Evolutionary conservation across 2,888 invertebrate genomes (phyloP).

Genomic region (Proisotoma minuta): DNA sequence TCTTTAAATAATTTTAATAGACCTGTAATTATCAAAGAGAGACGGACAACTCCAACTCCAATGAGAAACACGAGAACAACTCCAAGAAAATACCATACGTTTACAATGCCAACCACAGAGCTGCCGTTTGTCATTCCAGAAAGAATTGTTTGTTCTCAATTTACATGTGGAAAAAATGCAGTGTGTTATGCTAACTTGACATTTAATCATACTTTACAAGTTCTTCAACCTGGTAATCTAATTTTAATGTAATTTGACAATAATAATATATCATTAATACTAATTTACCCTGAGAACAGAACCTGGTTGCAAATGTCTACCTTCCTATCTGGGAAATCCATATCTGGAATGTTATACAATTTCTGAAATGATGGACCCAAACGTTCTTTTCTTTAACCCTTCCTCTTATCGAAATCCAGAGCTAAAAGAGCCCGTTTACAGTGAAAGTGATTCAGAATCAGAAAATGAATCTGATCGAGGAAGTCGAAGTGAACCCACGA

Average conservation of each 20-base stretch:
- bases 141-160: slow-evolving; percentile 26
- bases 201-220: slow-evolving; percentile 24
- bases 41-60: not conserved
- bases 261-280: too few species aligned
- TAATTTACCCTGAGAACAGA: slow-evolving; percentile 23
- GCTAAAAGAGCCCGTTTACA: not conserved
- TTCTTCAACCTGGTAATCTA: too few species aligned
- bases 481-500: not conserved
- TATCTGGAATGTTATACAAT: slow-evolving; percentile 27
- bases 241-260: too few species aligned
- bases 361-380: slow-evolving; percentile 13
- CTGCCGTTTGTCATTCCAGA: slow-evolving; percentile 27
- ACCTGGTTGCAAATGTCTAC: slow-evolving; percentile 29
- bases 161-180: slow-evolving; percentile 31
- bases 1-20: not conserved
- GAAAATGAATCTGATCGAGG: not conserved
- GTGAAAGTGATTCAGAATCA: not conserved
- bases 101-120: slow-evolving; percentile 15
- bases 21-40: not conserved
- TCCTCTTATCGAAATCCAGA: slow-evolving; percentile 3
- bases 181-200: slow-evolving; percentile 29
- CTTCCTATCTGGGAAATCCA: slow-evolving; percentile 25
- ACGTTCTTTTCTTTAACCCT: slow-evolving; percentile 26
- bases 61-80: slow-evolving; percentile 9
- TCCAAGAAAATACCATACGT: slow-evolving; percentile 12